phyloP scores from a whole-genome alignment of 1,140 invertebrate species.

The Lineus longissimus region DNA sequence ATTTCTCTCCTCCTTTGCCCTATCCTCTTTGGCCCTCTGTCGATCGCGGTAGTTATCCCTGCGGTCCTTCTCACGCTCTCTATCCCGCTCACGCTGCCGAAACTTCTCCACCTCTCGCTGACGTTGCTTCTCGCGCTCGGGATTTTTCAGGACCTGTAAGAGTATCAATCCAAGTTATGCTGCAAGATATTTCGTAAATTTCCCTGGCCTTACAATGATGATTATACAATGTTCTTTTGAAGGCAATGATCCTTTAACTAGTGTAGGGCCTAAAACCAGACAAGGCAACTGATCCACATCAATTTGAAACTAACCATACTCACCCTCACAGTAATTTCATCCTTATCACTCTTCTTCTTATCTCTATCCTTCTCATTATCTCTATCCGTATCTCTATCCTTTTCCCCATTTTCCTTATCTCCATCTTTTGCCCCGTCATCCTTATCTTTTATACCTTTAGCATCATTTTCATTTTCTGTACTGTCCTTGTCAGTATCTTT shows the following conservation, averaged over 20 bases:
- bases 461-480: not conserved
- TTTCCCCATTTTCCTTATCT: conserved; percentile 14
- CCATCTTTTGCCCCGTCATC: conserved; percentile 11
- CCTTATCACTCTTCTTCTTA: not conserved
- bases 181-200: too few species aligned
- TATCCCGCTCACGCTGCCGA: not conserved
- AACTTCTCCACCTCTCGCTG: not conserved
- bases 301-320: too few species aligned
- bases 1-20: too few species aligned
- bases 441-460: not conserved
- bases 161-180: too few species aligned
- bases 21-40: too few species aligned
- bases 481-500: not conserved
- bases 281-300: too few species aligned
- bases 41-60: not conserved
- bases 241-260: too few species aligned
- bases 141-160: not conserved
- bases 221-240: too few species aligned
- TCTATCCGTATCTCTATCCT: conserved; percentile 7
- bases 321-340: conserved; percentile 1
- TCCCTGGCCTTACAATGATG: too few species aligned
- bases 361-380: conserved; percentile 10
- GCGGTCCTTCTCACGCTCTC: not conserved
- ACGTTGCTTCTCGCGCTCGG: not conserved
- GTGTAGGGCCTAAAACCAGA: too few species aligned